Evolutionary conservation across 2,113 vertebrate species (phyloP), one percentile per base, ranked within the genome.

Genomic region (Ophiodon elongatus): DNA sequence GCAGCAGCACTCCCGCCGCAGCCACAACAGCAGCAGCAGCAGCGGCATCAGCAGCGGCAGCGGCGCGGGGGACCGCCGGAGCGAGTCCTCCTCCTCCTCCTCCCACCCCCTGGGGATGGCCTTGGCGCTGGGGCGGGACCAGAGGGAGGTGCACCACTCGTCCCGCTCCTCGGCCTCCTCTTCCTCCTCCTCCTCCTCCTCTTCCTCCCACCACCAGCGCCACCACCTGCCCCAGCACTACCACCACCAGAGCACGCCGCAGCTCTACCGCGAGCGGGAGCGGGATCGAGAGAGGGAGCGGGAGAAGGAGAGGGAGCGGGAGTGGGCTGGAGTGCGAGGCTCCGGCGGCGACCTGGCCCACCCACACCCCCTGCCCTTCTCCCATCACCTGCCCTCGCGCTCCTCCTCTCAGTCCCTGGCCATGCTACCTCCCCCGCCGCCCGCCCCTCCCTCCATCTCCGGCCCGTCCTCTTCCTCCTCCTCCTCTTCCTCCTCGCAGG

Each of bases 191-290:
- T 95, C 95, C 2, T 95, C 96, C 43, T 95, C 96, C 1, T 94
- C 95, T 57, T 93, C 93, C 66, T 93, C 92, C 63, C 92, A 93
- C 67, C 94, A 94, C 78, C 95, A 95, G 72, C 95, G 92, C 66
- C 93, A 95, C 84, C 95, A 95, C 88, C 89, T 95, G 75, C 94
- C 94, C 15, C 95, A 95, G 86, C 94, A 95, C 92, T 95, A 96
- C 92, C 95, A 95, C 90, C 95, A 96, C 92, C 95, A 96, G 94
- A 96, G 95, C 93, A 96, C 95, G 5, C 95, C 95, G 1, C 95
- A 96, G 92, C 93, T 95, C 39, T 96, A 96, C 91, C 94, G 93
- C 0, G 94, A 95, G 80, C 88, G 92, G 23, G 94, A 95, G 86
- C 76, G 94, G 72, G 94, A 95, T 86, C 79, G 93, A 6, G 94